Percentiles rank a stretch among this genome's conserved stretches.
phyloP scores from a whole-genome alignment of 2,797 vertebrate species.

The Chelon labrosus region DNA sequence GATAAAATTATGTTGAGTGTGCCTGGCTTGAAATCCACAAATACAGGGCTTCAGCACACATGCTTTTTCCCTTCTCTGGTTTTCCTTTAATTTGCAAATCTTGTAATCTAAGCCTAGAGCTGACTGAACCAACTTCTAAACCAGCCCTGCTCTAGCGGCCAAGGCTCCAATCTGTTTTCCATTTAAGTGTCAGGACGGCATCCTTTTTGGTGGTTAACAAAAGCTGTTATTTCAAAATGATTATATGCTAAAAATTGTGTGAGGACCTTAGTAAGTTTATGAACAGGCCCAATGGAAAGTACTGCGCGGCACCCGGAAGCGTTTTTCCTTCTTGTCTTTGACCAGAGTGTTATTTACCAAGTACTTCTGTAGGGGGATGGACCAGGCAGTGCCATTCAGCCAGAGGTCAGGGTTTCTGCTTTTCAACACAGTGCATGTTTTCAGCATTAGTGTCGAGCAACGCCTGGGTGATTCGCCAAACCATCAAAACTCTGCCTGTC shows the following conservation, averaged over 20 bases:
- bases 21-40: slow-evolving; percentile 84
- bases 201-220: slow-evolving; percentile 92
- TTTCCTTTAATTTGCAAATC: slow-evolving; percentile 98
- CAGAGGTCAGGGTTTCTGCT: slow-evolving; percentile 82
- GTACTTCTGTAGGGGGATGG: slow-evolving; percentile 75
- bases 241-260: slow-evolving; percentile 89
- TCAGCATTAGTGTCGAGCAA: slow-evolving; percentile 80
- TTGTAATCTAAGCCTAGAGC: slow-evolving; percentile 96
- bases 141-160: slow-evolving; percentile 87
- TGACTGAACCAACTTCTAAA: slow-evolving; percentile 92
- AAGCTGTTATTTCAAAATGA: slow-evolving; percentile 95
- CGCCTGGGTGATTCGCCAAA: slow-evolving; percentile 76
- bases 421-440: slow-evolving; percentile 85
- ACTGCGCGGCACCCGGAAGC: slow-evolving; percentile 78
- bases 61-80: slow-evolving; percentile 88
- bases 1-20: slow-evolving; percentile 83
- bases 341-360: slow-evolving; percentile 84
- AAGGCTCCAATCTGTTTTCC: slow-evolving; percentile 96
- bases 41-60: slow-evolving; percentile 86
- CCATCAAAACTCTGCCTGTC: slow-evolving; percentile 68
- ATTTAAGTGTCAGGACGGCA: slow-evolving; percentile 95
- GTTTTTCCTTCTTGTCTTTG: slow-evolving; percentile 76
- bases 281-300: slow-evolving; percentile 86
- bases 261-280: slow-evolving; percentile 87
- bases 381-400: slow-evolving; percentile 77